phyloP scores from a whole-genome alignment of 2,797 vertebrate genomes.

The Brachyrhaphis roseni region DNA sequence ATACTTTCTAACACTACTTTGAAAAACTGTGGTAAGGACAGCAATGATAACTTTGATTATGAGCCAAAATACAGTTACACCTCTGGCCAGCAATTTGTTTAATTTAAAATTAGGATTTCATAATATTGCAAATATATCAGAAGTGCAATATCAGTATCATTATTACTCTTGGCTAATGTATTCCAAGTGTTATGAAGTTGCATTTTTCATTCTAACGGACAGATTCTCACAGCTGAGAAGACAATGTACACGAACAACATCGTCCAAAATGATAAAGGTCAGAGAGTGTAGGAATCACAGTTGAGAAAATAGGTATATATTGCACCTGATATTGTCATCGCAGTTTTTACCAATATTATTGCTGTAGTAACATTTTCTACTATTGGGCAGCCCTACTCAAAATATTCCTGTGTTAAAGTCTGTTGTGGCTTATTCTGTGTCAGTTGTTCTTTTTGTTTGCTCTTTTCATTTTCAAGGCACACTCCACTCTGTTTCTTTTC shows the following conservation, averaged over 20 bases:
- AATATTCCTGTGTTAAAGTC: slow-evolving; percentile 29
- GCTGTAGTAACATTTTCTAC: neutral
- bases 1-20: neutral
- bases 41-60: neutral
- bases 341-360: neutral
- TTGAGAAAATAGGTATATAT: neutral
- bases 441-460: slow-evolving; percentile 28
- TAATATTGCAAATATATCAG: neutral
- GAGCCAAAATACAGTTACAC: neutral
- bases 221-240: neutral
- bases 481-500: slow-evolving; percentile 34
- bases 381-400: neutral
- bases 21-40: neutral
- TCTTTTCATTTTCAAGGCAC: neutral
- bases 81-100: neutral
- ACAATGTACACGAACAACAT: neutral
- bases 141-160: neutral
- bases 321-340: neutral
- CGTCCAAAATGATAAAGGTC: neutral
- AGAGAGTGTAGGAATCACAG: neutral
- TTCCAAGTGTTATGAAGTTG: neutral
- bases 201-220: neutral
- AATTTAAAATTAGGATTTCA: neutral
- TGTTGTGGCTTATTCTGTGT: slow-evolving; percentile 21
- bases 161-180: neutral